Conservation (phyloP, 2,888 invertebrate genomes). For the Ophion costatus region DNA sequence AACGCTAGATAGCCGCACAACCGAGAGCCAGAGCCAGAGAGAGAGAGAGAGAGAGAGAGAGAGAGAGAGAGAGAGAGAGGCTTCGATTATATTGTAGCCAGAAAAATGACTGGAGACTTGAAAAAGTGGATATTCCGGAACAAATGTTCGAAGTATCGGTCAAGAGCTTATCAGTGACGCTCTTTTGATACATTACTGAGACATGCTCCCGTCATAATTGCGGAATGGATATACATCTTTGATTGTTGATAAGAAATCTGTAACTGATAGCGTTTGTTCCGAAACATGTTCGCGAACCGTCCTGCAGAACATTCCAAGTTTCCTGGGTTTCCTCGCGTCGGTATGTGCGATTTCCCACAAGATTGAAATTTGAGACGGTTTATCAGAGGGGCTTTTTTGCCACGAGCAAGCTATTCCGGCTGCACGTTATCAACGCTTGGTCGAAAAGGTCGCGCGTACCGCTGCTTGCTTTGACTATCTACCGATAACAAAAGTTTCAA, state of each 20-base stretch:
- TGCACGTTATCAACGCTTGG: conserved; percentile 61
- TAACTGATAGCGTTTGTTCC: not conserved
- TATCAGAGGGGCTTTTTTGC: conserved; percentile 37
- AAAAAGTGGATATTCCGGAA: not conserved
- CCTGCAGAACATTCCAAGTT: conserved; percentile 33
- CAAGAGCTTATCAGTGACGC: not conserved
- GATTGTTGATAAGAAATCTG: not conserved
- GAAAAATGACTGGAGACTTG: not conserved
- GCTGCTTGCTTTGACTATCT: conserved; percentile 25
- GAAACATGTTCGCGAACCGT: conserved; percentile 7
- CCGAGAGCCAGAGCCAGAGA: not conserved
- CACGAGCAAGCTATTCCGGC: not conserved
- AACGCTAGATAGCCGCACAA: not conserved
- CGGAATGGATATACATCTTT: no score
- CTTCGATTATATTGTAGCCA: not conserved
- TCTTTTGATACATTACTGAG: not conserved
- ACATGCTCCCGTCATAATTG: not conserved
- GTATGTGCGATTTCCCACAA: conserved; percentile 49
- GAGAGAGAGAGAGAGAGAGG: no score
- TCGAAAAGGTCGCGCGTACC: conserved; percentile 8
- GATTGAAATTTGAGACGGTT: not conserved
- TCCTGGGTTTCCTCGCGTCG: conserved; percentile 50
- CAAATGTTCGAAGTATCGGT: not conserved
- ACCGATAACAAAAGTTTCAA: conserved; percentile 40
- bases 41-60: no score